Evolutionary conservation across 2,888 invertebrate species (phyloP), one percentile per base, ranked within the genome.

Genomic region (Cylindroiulus punctatus): DNA sequence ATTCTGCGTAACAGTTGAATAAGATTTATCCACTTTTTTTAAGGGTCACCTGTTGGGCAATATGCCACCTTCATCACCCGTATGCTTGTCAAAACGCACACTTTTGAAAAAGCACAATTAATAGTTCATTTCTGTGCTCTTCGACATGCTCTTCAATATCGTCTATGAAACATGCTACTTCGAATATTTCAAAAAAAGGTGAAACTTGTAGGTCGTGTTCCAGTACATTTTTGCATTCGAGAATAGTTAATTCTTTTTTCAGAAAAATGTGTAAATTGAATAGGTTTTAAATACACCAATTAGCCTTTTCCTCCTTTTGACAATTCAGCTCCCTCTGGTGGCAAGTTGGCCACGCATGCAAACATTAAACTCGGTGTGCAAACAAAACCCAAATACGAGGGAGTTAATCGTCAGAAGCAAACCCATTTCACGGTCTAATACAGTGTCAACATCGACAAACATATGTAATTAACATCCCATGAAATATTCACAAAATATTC

Each of bases 401-500:
- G 76, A 76, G 76, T 76, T 76, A 76, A 76, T 76, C 76, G 76
- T 76, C 76, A 76, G 76, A 76, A 76, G 76, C 76, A 76, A 76
- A 76, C 76, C 76, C 76, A 83, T 83, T 83, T 83, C 83, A 83
- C 44, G 83, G 83, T 83, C 44, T 83, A 83, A 83, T 83, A 26
- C 83, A 44, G 26, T 83, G 83, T 83, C 83, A 83, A 83, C 83
- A 83, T 42, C 44, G 44, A 44, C 42, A 83, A 44, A 44, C 42
- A 83, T 44, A 44, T 83, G 83, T 44, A 83, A 83, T 83, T 83
- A 83, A 83, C 83, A 83, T 83, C 83, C 83, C 83, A 83, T 83
- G 83, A 83, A 83, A 83, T 83, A 83, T 83, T 83, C 83, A 83
- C 42, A 83, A 44, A 83, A 76, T 76, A 30, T 76, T 76, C 76